Evolutionary conservation across 2,797 vertebrate genomes (phyloP).

Genomic region (Sardinella longiceps): DNA sequence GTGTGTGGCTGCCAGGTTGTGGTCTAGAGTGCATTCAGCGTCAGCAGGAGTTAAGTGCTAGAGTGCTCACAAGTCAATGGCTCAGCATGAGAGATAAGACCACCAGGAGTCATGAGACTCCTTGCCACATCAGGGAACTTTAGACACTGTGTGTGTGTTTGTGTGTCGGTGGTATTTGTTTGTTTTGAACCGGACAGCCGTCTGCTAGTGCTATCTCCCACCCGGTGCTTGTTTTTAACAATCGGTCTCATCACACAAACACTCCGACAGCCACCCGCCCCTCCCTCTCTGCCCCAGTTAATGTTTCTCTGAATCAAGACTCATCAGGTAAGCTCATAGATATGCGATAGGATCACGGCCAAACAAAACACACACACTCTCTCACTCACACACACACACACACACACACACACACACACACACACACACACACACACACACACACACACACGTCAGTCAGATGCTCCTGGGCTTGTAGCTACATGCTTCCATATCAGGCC

Average conservation of each 20-base stretch:
- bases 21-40: conserved; percentile 38
- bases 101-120: conserved; percentile 19
- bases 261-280: neutral
- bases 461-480: conserved; percentile 43
- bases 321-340: conserved; percentile 31
- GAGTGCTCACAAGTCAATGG: conserved; percentile 17
- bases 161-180: neutral
- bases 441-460: conserved; percentile 25
- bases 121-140: neutral
- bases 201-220: neutral
- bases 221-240: neutral
- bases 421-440: neutral
- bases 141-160: conserved; percentile 5
- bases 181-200: neutral
- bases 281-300: neutral
- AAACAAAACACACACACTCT: neutral
- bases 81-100: conserved; percentile 37
- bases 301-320: neutral
- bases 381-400: neutral
- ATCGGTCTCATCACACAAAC: neutral
- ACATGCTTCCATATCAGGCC: conserved; percentile 13
- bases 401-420: neutral
- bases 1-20: neutral
- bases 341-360: conserved; percentile 11
- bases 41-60: conserved; percentile 36